Evolutionary conservation across 2,113 vertebrate genomes (phyloP).

Genomic region (Ictalurus punctatus): DNA sequence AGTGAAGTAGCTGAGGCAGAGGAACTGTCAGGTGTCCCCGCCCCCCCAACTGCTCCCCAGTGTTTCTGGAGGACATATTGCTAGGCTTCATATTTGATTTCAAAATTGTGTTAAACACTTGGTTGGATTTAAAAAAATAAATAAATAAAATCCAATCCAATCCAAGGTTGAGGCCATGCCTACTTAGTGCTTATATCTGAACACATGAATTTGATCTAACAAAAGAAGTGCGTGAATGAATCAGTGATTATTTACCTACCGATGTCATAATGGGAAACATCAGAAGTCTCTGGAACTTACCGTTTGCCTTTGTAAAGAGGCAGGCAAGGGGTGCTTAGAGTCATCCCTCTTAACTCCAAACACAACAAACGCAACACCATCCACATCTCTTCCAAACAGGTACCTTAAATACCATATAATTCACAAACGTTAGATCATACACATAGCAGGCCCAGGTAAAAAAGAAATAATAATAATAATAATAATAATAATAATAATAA

Average conservation of each 20-base stretch:
- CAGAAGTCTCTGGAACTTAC: conserved; percentile 54
- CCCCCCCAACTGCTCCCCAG: too few relatives aligned
- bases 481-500: too few relatives aligned
- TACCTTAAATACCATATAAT: conserved; percentile 63
- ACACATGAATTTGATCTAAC: background rate
- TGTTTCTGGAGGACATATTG: too few relatives aligned
- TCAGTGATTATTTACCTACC: background rate
- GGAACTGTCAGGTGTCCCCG: background rate
- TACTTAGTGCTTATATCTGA: background rate
- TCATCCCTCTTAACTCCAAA: conserved; percentile 67
- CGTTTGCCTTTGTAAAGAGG: conserved; percentile 65
- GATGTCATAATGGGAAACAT: background rate
- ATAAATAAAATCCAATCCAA: too few relatives aligned
- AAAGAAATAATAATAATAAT: too few relatives aligned
- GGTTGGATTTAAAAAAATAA: too few relatives aligned
- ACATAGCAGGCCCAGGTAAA: background rate
- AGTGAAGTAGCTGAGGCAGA: background rate
- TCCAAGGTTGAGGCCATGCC: too few relatives aligned
- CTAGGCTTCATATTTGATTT: too few relatives aligned
- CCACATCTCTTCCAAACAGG: conserved; percentile 69
- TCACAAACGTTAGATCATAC: background rate
- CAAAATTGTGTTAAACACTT: too few relatives aligned
- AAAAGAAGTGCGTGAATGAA: background rate
- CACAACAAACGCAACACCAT: conserved; percentile 70
- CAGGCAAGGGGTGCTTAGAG: conserved; percentile 66